Evolutionary conservation across 1,140 invertebrate genomes (phyloP), one percentile per base, ranked within the genome.

Genomic region (Drosophila rhopaloa): DNA sequence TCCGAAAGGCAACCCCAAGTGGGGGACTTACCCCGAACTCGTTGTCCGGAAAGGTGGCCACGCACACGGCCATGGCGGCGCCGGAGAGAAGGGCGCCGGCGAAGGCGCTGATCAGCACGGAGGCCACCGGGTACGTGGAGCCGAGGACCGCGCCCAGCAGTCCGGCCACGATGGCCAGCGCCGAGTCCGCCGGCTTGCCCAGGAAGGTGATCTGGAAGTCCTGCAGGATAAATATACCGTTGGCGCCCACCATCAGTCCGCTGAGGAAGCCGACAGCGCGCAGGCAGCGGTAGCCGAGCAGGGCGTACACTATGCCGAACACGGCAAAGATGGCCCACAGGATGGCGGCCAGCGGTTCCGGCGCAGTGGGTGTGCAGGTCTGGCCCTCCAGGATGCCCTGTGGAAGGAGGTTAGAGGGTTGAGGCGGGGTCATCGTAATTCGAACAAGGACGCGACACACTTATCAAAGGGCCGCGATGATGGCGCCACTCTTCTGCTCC

Each of bases 221-320:
- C 70, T 92, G 91, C 37, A 92, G 47, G 24, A 92, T 85, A 27
- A 91, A 91, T 43, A 92, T 83, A n/a, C 63, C 81, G 46, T 92
- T 95, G 48, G 96, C 95, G 11, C 96, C 97, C 93, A 97, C 97
- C 44, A 97, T 96, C 84, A 97, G 96, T 32, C 97, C 97, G 27
- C 96, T 97, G 29, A 98, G 93, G 91, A 98, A 98, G 95, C 97
- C 97, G n/a, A 96, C 95, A 3, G 96, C 96, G 92, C 97, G 97
- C 92, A 98, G 97, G 92, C 96, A 97, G 53, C 97, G 94, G 92
- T 98, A 98, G 55, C 97, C 94, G 58, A 95, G 93, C 27, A 95
- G 71, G 41, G 94, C 94, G 60, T 95, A 95, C 4, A 95, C 94
- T 63, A 94, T 93, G 19, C 94, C 94, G 81, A 95, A 95, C 4